phyloP scores from a whole-genome alignment of 2,888 invertebrate genomes.

The Drosophila parthenogenetica region DNA sequence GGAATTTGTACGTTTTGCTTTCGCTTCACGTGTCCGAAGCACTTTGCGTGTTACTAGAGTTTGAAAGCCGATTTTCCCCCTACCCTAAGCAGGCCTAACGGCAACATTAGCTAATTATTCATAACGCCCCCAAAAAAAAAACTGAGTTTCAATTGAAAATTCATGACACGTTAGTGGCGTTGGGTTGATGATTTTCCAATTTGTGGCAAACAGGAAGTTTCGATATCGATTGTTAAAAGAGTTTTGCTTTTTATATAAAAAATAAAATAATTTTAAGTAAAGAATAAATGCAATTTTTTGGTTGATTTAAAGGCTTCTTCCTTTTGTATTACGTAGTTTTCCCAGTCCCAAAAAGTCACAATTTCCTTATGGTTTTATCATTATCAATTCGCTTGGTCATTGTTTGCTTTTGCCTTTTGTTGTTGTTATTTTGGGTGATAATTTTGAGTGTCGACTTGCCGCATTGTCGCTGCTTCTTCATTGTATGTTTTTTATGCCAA shows the following conservation, averaged over 20 bases:
- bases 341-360: neutral
- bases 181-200: slow-evolving; percentile 12
- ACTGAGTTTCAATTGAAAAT: slow-evolving; percentile 42
- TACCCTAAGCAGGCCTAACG: slow-evolving; percentile 11
- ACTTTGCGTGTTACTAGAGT: slow-evolving; percentile 43
- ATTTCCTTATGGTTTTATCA: slow-evolving; percentile 21
- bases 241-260: slow-evolving; percentile 13
- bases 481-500: neutral
- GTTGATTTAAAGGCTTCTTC: slow-evolving; percentile 19
- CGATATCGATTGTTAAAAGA: slow-evolving; percentile 64
- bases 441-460: slow-evolving; percentile 9
- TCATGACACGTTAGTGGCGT: slow-evolving; percentile 50
- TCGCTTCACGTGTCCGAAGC: slow-evolving; percentile 40
- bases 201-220: slow-evolving; percentile 62
- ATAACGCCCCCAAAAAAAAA: slow-evolving; percentile 29
- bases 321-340: neutral
- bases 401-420: slow-evolving; percentile 24
- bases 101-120: slow-evolving; percentile 55
- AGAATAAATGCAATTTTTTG: neutral
- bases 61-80: neutral
- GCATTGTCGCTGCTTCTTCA: slow-evolving; percentile 17
- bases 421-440: slow-evolving; percentile 16
- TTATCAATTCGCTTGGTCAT: slow-evolving; percentile 24
- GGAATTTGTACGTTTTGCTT: slow-evolving; percentile 34
- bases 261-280: too few species aligned